Conservation (phyloP, 2,888 invertebrate genomes). For the Blera fallax region DNA sequence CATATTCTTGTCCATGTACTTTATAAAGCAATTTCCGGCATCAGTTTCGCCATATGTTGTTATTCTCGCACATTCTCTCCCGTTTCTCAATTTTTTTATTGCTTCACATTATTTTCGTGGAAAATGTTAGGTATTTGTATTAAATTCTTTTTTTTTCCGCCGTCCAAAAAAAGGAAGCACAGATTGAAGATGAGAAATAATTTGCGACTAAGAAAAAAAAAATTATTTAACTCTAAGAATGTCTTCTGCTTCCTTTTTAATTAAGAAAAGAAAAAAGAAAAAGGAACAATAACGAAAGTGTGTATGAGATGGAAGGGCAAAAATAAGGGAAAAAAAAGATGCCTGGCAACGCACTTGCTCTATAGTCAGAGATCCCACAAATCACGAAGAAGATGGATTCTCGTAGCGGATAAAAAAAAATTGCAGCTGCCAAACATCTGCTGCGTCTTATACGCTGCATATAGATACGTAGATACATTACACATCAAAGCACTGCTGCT, state of each 20-base stretch:
- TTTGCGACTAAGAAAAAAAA: neutral
- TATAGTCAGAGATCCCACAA: constrained; percentile 26
- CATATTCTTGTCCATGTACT: neutral
- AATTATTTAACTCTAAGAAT: constrained; percentile 3
- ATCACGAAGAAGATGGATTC: constrained; percentile 58
- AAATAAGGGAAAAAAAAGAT: neutral
- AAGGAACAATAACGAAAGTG: too few species aligned
- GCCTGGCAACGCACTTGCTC: constrained; percentile 22
- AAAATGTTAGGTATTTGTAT: constrained; percentile 30
- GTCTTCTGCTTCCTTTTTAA: neutral
- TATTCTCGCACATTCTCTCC: constrained; percentile 22
- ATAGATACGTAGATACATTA: neutral
- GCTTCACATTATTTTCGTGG: constrained; percentile 28
- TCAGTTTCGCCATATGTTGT: constrained; percentile 49
- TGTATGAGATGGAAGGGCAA: neutral
- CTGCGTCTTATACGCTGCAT: constrained; percentile 3
- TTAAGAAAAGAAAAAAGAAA: neutral
- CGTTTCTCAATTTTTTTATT: constrained; percentile 5
- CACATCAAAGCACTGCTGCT: neutral
- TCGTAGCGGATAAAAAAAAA: constrained; percentile 29
- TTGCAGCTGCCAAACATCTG: constrained; percentile 72
- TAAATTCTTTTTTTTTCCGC: neutral
- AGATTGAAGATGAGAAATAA: neutral
- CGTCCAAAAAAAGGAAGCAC: too few species aligned
- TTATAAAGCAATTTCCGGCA: constrained; percentile 53